Evolutionary conservation across 1,140 invertebrate species (phyloP), one percentile per base, ranked within the genome.

Genomic region (Tetragonula clypearis): DNA sequence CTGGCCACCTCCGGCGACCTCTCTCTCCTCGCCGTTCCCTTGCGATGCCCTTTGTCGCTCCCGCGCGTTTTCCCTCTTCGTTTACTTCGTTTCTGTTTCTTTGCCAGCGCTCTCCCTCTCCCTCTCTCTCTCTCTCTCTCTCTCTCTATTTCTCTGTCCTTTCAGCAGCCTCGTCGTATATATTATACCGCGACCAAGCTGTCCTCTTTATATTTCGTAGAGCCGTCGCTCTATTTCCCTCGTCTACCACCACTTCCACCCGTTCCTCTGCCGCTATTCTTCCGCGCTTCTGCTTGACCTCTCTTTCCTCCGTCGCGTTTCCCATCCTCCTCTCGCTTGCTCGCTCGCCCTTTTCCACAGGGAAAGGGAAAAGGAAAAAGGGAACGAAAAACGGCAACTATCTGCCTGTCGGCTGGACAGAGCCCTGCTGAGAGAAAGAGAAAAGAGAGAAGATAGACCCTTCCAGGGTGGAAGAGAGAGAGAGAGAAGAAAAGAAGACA

Each of bases 211-310:
- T 9, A 78, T 62, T 41, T 62, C 72, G 65, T 68, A 41, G 15
- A 35, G 21, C 53, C 17, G 41, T 5, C 41, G 41, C 41, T 41
- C 76, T 55, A 78, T 84, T 79, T 72, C 49, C 23, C 55, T 14
- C 68, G 56, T 71, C 55, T 23, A 23, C 26, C 71, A 12, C 71
- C 60, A 58, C 62, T 77, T 83, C 53, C 81, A 30, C 65, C 60
- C 58, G 30, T 82, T 76, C 80, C 21, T 68, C 73, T 21, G 17
- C 15, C 65, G 53, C 62, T 69, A 30, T 72, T 71, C 76, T 68
- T 17, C 76, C 76, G n/a, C 55, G 23, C 60, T 66, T 87, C 86
- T 53, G 74, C 58, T 76, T 41, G 74, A 78, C 80, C 84, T 79
- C 62, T 15, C 65, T 55, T 30, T 75, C 15, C 78, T 35, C 12